A percentile compares a stretch with the other conserved stretches of the same genome.
Evolutionary conservation across 2,797 vertebrate species (phyloP).

Genomic region (Enteromius trimaculatus): DNA sequence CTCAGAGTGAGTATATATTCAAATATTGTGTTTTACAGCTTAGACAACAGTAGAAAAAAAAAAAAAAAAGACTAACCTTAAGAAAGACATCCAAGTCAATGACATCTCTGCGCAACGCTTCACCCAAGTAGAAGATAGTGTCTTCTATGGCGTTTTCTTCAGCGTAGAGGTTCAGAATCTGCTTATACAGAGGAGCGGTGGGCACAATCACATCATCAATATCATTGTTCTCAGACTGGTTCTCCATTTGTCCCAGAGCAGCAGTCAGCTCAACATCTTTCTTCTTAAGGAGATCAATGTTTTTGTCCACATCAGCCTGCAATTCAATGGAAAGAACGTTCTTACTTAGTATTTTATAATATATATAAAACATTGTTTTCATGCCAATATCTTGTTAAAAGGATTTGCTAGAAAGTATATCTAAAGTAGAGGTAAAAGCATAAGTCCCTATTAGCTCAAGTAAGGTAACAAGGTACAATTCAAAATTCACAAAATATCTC

Average conservation of each 20-base stretch:
- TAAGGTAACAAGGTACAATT: not conserved
- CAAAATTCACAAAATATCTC: not conserved
- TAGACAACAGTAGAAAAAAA: not conserved
- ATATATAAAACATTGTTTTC: not conserved
- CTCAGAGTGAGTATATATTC: not conserved
- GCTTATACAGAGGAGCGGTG: conserved; percentile 96
- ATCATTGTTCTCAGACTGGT: conserved; percentile 95
- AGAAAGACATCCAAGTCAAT: conserved; percentile 98
- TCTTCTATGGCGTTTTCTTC: conserved; percentile 99
- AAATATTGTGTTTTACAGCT: conserved; percentile 13
- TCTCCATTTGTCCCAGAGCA: conserved; percentile 98
- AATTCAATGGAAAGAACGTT: conserved; percentile 7
- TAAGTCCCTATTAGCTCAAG: not conserved
- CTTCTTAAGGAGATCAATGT: conserved; percentile 93
- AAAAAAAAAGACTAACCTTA: conserved; percentile 80
- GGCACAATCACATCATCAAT: conserved; percentile 98
- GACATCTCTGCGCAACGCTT: conserved; percentile 92
- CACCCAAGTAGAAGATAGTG: conserved; percentile 99
- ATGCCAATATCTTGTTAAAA: not conserved
- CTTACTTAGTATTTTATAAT: no score
- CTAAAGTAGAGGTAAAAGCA: not conserved
- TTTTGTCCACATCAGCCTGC: conserved; percentile 93
- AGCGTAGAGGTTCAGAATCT: conserved; percentile 97
- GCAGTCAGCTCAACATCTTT: conserved; percentile 96
- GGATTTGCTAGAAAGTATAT: not conserved